Evolutionary conservation across 2,113 vertebrate genomes (phyloP), one percentile per base, ranked within the genome.

Genomic region (Dunckerocampus dactyliophorus): DNA sequence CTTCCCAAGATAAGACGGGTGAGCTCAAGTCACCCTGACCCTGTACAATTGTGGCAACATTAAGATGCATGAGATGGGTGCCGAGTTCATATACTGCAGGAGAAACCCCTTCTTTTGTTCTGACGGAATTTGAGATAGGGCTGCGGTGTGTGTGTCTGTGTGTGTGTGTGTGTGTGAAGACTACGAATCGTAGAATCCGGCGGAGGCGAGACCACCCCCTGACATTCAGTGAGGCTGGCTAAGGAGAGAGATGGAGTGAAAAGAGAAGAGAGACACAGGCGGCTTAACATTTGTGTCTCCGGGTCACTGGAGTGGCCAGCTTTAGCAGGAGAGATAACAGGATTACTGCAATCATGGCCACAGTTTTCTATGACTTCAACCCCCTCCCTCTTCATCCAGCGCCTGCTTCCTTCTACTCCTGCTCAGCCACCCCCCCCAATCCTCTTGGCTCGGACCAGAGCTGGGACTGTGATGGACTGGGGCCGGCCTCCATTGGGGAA

Each of bases 281-380:
- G 73, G 88, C 89, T 89, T 90, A 91, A 88, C 86, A 89, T 81
- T 89, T 78, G 77, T 87, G 87, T 89, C 88, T 89, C 79, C 76
- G 82, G 89, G 89, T 91, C 89, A 89, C 85, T 68, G 71, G 82
- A 85, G 85, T 87, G 89, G 80, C 78, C 84, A 83, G 89, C 88
- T 91, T 90, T 87, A 89, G 88, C 79, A 84, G 72, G 78, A 85
- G 73, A 88, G 89, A 91, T 92, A 92, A 91, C 89, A 71, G 91
- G 90, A 91, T 91, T 92, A 92, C 76, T 52, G 86, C 85, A 86
- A 87, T 88, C 84, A 85, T 59, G 74, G 88, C 80, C 76, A 81
- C 73, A 82, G 78, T 85, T 86, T 84, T 82, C 68, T 69, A 82
- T 78, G 77, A 83, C 75, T 80, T 80, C 75, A 80, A 72, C 74